These are phyloP conservation scores for Pocillopora damicornis DNA, from an alignment of 64 coral and sea anemone genomes.

Conservation along the genomic window DNA sequence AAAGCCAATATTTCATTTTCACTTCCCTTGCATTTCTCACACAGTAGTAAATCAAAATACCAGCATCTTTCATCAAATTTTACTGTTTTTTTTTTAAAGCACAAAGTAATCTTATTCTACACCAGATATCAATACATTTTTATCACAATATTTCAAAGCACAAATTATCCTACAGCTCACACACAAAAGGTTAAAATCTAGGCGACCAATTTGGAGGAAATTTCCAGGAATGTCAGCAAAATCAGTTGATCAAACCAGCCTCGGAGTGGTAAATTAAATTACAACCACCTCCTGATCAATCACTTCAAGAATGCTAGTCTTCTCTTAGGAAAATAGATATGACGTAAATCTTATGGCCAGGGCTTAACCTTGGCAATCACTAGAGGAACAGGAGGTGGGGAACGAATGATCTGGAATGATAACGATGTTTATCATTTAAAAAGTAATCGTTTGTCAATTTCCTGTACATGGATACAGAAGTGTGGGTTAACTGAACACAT, in stretches of 20 bases:
- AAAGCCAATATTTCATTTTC: too few species aligned
- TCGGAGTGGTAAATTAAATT: background rate
- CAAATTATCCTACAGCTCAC: background rate
- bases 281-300: background rate
- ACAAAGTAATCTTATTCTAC: too few species aligned
- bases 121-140: too few species aligned
- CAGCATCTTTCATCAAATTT: too few species aligned
- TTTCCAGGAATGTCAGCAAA: background rate
- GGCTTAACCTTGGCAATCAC: constrained; percentile 15
- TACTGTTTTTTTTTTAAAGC: too few species aligned
- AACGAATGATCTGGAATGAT: background rate
- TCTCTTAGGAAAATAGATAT: background rate
- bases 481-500: too few species aligned
- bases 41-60: too few species aligned
- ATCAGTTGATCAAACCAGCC: background rate
- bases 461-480: background rate
- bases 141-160: background rate
- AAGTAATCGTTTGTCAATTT: background rate
- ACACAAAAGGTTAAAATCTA: background rate
- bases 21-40: too few species aligned
- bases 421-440: background rate
- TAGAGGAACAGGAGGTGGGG: too few species aligned
- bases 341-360: background rate
- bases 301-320: background rate
- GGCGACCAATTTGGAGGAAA: background rate